Evolutionary conservation across 2,113 vertebrate genomes (phyloP).

Genomic region (Cyphomyrus discorhynchus): DNA sequence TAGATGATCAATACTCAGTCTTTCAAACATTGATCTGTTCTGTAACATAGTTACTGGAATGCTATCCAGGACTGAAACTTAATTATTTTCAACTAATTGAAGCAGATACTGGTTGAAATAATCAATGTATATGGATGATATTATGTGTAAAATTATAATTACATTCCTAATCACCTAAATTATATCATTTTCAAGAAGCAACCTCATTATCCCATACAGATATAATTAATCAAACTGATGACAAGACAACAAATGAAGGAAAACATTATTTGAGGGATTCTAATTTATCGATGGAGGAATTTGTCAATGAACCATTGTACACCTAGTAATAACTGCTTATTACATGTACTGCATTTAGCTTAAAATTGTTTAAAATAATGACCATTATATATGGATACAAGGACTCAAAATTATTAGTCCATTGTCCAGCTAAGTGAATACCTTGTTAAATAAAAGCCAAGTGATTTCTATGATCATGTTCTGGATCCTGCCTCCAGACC

Average conservation of each 20-base stretch:
- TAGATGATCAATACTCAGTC: neutral
- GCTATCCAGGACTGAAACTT: neutral
- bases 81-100: constrained; percentile 17
- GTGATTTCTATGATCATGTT: neutral
- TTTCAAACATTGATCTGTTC: constrained; percentile 4
- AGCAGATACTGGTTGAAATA: constrained; percentile 3
- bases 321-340: neutral
- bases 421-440: neutral
- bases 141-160: constrained; percentile 15
- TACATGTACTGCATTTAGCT: neutral
- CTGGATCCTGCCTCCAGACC: neutral
- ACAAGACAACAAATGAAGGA: neutral
- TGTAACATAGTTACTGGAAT: constrained; percentile 1
- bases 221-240: neutral
- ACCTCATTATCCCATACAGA: neutral
- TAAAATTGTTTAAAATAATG: neutral
- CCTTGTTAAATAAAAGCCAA: neutral
- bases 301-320: neutral
- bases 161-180: constrained; percentile 13
- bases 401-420: neutral
- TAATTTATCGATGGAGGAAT: neutral
- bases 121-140: constrained; percentile 3
- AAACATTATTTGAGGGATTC: neutral
- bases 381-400: neutral
- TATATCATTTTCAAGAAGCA: constrained; percentile 6